phyloP scores from a whole-genome alignment of 2,113 vertebrate genomes.

The Atherinomorus stipes region DNA sequence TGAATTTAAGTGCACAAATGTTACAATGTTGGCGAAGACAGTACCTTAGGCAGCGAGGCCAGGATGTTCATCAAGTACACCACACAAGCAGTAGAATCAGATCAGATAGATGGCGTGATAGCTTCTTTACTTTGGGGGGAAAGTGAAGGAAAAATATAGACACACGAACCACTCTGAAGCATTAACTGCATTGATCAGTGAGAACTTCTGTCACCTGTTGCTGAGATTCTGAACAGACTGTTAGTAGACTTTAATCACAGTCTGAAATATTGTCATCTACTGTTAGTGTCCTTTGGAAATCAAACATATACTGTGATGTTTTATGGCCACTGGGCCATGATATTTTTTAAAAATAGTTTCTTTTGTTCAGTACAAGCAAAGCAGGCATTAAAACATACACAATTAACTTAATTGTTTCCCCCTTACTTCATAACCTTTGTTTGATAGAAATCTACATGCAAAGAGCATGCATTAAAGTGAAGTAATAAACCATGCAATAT shows the following conservation, averaged over 20 bases:
- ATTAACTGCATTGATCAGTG: constrained; percentile 51
- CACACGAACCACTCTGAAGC: constrained; percentile 65
- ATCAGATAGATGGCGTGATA: too few relatives aligned
- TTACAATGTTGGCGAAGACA: background rate
- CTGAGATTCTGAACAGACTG: constrained; percentile 75
- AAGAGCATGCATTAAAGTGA: background rate
- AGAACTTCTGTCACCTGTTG: constrained; percentile 76
- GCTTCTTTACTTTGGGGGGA: constrained; percentile 14
- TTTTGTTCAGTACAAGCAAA: too few relatives aligned
- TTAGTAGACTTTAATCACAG: constrained; percentile 40
- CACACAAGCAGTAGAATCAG: too few relatives aligned
- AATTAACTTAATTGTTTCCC: background rate
- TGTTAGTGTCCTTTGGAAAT: too few relatives aligned
- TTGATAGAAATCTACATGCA: background rate
- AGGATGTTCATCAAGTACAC: background rate
- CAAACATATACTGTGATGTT: too few relatives aligned
- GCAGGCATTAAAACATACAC: too few relatives aligned
- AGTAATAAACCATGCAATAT: background rate
- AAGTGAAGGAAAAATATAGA: background rate
- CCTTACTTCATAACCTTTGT: background rate
- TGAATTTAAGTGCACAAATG: constrained; percentile 5
- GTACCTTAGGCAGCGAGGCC: background rate
- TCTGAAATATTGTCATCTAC: constrained; percentile 14
- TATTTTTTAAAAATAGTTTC: too few relatives aligned
- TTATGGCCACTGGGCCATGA: too few relatives aligned